Evolutionary conservation across 2,113 vertebrate genomes (phyloP).

Genomic region (Climacteris rufus): DNA sequence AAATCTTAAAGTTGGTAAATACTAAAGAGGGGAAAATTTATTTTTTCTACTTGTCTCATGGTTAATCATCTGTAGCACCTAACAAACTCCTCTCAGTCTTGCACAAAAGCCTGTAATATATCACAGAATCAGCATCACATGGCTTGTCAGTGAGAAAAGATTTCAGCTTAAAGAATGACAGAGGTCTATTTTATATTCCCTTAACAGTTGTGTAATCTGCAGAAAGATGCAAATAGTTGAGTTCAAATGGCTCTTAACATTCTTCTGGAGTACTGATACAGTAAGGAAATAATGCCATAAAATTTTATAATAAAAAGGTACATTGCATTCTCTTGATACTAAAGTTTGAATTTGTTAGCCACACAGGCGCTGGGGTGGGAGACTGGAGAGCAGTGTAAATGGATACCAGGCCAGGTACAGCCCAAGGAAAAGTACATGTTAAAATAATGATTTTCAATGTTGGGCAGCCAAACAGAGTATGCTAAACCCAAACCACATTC

Average conservation of each 20-base stretch:
- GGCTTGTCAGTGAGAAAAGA: background rate
- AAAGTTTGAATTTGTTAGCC: background rate
- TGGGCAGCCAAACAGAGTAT: background rate
- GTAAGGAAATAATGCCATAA: background rate
- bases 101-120: background rate
- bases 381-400: background rate
- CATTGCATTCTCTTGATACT: background rate
- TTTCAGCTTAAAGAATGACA: background rate
- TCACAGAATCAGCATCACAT: slow-evolving; percentile 1
- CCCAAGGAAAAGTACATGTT: background rate
- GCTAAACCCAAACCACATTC: background rate
- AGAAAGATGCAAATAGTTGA: background rate
- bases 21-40: background rate
- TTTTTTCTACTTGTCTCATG: background rate
- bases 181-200: background rate
- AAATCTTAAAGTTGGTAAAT: background rate
- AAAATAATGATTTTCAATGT: background rate
- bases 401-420: background rate
- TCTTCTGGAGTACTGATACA: background rate
- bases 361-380: background rate
- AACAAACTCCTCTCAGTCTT: background rate
- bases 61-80: background rate
- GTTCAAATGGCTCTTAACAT: background rate
- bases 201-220: background rate
- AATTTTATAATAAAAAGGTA: background rate